A percentile compares a stretch with the other conserved stretches of the same genome.
These are phyloP conservation scores for Rhodophaea formosa DNA, from an alignment of 2,888 invertebrate genomes.

Conservation along the genomic window DNA sequence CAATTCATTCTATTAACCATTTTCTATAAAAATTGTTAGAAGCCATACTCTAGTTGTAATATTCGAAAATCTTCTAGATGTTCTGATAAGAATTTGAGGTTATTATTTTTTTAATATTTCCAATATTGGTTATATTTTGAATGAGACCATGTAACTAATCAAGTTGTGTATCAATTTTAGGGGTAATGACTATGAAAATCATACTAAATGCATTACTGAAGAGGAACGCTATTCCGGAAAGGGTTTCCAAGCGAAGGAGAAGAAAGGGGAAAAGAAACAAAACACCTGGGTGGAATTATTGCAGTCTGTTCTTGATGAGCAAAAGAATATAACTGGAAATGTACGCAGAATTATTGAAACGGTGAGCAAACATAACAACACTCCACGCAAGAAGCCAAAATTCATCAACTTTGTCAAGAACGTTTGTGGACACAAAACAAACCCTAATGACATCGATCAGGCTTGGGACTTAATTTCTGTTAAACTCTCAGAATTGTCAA, in stretches of 20 bases:
- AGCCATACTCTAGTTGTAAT: no score
- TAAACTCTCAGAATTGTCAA: constrained; percentile 75
- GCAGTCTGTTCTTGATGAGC: constrained; percentile 82
- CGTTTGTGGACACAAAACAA: constrained; percentile 80
- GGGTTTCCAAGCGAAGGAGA: constrained; percentile 87
- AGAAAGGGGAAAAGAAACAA: constrained; percentile 94
- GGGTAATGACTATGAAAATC: constrained; percentile 87
- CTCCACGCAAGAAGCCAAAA: constrained; percentile 92
- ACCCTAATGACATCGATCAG: constrained; percentile 81
- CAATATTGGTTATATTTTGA: neutral
- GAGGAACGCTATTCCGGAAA: constrained; percentile 94
- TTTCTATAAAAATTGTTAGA: no score
- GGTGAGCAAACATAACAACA: constrained; percentile 87
- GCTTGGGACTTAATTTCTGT: constrained; percentile 85
- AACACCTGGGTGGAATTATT: constrained; percentile 90
- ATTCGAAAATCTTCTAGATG: neutral
- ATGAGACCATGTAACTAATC: no score
- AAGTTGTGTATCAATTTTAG: constrained; percentile 64
- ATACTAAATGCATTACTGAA: constrained; percentile 93
- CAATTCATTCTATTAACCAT: no score
- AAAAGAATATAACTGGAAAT: constrained; percentile 75
- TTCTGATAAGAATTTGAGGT: neutral
- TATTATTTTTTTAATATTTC: neutral
- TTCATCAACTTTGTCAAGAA: constrained; percentile 89
- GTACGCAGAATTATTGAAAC: constrained; percentile 84